These are phyloP conservation scores for Brassicogethes aeneus DNA, from an alignment of 2,888 invertebrate species.

Conservation along the genomic window DNA sequence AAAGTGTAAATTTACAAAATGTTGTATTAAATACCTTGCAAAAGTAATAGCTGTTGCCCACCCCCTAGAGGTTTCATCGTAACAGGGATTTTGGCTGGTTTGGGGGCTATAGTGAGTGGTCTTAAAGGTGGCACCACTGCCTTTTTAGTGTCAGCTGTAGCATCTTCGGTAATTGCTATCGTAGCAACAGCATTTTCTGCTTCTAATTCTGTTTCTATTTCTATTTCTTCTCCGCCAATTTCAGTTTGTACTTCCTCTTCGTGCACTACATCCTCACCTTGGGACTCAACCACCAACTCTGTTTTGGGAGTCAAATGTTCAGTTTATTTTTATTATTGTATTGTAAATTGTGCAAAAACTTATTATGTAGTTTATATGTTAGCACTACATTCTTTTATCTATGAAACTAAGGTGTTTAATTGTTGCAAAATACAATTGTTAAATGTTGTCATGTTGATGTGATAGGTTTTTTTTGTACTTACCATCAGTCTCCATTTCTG, in stretches of 20 bases:
- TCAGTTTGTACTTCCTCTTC: constrained; percentile 33
- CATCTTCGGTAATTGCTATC: constrained; percentile 20
- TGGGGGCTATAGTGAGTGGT: constrained; percentile 33
- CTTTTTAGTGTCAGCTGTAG: constrained; percentile 20
- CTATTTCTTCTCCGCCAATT: constrained; percentile 32
- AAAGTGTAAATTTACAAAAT: constrained; percentile 1
- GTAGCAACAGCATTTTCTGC: background rate
- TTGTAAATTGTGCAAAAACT: background rate
- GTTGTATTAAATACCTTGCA: constrained; percentile 36
- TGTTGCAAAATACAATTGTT: background rate
- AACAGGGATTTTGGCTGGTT: constrained; percentile 33
- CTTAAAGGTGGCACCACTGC: constrained; percentile 31
- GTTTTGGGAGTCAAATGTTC: constrained; percentile 14
- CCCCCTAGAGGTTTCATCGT: constrained; percentile 33
- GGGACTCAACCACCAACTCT: constrained; percentile 24
- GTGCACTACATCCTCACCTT: constrained; percentile 23
- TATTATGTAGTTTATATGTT: background rate
- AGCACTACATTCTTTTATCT: background rate
- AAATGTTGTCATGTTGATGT: background rate
- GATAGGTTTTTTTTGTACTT: constrained; percentile 5
- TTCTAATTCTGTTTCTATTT: constrained; percentile 31
- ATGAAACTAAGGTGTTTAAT: constrained; percentile 1
- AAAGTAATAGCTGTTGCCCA: constrained; percentile 42
- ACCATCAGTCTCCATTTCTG: constrained; percentile 32
- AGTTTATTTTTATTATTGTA: background rate